Conservation (phyloP, 2,888 invertebrate genomes). For the Mycalesis mineus region DNA sequence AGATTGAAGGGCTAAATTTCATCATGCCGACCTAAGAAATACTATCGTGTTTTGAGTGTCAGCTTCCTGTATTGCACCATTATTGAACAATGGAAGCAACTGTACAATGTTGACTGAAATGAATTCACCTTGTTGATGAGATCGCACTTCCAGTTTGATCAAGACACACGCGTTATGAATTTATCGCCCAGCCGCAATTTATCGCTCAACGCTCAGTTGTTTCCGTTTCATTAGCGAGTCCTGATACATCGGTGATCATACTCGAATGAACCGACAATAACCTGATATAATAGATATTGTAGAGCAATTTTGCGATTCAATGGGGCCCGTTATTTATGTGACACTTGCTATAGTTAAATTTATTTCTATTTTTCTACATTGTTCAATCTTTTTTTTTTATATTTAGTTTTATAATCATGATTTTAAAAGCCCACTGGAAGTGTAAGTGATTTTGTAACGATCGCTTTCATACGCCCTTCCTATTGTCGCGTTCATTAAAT, state of each 20-base stretch:
- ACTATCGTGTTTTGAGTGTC: too few species aligned
- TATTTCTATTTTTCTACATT: too few species aligned
- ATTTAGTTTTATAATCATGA: too few species aligned
- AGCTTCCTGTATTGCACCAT: too few species aligned
- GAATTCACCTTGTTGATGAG: neutral
- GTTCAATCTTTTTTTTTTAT: too few species aligned
- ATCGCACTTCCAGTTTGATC: neutral
- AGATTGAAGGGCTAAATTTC: too few species aligned
- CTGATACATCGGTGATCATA: constrained; percentile 25
- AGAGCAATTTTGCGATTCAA: neutral
- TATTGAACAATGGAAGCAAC: too few species aligned
- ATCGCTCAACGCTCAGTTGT: constrained; percentile 9
- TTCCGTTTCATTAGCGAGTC: constrained; percentile 27
- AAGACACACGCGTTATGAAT: neutral
- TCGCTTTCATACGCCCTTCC: neutral
- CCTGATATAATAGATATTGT: constrained; percentile 30
- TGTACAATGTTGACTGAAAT: neutral
- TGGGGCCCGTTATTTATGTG: too few species aligned
- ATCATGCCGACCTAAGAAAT: too few species aligned
- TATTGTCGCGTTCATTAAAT: constrained; percentile 16
- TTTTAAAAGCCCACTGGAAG: neutral
- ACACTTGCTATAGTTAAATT: too few species aligned
- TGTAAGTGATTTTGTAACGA: neutral
- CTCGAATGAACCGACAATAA: constrained; percentile 39
- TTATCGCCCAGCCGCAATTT: neutral